phyloP scores from a whole-genome alignment of 2,797 vertebrate species.

The Aselliscus stoliczkanus region DNA sequence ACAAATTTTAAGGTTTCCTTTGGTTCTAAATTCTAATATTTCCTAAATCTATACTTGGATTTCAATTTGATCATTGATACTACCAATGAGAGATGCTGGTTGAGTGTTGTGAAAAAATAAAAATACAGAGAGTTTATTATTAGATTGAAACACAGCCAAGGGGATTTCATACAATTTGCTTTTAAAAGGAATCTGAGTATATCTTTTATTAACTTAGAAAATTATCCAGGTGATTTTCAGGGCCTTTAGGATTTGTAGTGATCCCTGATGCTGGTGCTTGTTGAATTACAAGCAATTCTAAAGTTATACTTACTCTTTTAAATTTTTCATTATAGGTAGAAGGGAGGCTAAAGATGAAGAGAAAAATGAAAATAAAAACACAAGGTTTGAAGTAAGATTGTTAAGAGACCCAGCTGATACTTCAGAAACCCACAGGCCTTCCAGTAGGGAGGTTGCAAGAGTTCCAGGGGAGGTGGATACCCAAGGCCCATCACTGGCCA shows the following conservation, averaged over 20 bases:
- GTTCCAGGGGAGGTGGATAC: slow-evolving; percentile 53
- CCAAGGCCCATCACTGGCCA: slow-evolving; percentile 41
- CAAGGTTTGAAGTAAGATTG: slow-evolving; percentile 74
- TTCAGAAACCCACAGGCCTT: slow-evolving; percentile 61
- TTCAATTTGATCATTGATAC: not conserved
- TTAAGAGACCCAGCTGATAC: slow-evolving; percentile 72
- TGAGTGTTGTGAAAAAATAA: not conserved
- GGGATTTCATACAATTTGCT: not conserved
- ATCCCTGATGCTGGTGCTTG: not conserved
- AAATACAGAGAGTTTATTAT: not conserved
- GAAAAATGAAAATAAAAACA: slow-evolving; percentile 75
- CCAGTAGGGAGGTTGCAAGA: slow-evolving; percentile 71
- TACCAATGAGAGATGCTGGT: not conserved
- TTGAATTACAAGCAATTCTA: not conserved
- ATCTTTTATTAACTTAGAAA: slow-evolving; percentile 1
- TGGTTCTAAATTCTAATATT: slow-evolving; percentile 26
- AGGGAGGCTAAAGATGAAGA: slow-evolving; percentile 82
- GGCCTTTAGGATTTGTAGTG: not conserved
- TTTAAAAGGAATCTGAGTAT: not conserved
- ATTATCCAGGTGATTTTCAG: not conserved
- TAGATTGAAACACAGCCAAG: slow-evolving; percentile 17
- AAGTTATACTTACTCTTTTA: not conserved
- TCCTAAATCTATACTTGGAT: not conserved
- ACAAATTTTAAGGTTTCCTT: not conserved
- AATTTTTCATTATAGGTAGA: slow-evolving; percentile 79